Conservation (phyloP, 2,113 vertebrate species). For the Cottus gobio region DNA sequence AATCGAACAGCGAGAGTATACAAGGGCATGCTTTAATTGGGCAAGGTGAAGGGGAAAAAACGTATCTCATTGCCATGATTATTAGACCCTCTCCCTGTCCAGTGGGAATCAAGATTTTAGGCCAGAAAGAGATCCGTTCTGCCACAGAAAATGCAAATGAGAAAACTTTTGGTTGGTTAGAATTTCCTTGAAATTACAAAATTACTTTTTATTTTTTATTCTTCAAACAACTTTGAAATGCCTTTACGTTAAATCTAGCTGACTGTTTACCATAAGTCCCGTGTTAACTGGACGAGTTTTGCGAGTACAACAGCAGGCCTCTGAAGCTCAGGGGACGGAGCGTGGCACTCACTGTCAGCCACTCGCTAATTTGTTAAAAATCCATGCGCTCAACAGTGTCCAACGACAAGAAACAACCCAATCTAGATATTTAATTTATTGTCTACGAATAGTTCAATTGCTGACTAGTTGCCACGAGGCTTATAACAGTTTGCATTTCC, state of each 20-base stretch:
- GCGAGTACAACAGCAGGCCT: no score
- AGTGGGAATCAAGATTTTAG: neutral
- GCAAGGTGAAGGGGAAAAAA: slow-evolving; percentile 30
- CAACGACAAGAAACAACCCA: neutral
- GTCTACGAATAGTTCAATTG: slow-evolving; percentile 1
- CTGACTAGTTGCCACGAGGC: slow-evolving; percentile 3
- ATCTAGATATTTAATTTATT: neutral
- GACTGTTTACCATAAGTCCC: no score
- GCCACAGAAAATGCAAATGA: slow-evolving; percentile 11
- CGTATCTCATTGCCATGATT: slow-evolving; percentile 25
- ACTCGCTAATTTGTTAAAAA: neutral
- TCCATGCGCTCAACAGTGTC: neutral
- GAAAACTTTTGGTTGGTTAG: neutral
- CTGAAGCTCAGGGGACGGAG: no score
- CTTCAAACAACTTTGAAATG: no score
- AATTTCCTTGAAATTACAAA: neutral
- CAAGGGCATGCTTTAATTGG: slow-evolving; percentile 53
- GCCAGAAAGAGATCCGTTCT: neutral
- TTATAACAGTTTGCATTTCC: slow-evolving; percentile 6
- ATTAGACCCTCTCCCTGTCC: slow-evolving; percentile 18
- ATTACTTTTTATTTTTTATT: no score
- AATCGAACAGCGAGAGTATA: slow-evolving; percentile 41
- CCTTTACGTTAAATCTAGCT: no score
- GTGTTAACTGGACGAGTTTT: no score
- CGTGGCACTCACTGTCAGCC: neutral